Conservation (phyloP, 92 coral and sea anemone genomes). For the Desmophyllum pertusum region DNA sequence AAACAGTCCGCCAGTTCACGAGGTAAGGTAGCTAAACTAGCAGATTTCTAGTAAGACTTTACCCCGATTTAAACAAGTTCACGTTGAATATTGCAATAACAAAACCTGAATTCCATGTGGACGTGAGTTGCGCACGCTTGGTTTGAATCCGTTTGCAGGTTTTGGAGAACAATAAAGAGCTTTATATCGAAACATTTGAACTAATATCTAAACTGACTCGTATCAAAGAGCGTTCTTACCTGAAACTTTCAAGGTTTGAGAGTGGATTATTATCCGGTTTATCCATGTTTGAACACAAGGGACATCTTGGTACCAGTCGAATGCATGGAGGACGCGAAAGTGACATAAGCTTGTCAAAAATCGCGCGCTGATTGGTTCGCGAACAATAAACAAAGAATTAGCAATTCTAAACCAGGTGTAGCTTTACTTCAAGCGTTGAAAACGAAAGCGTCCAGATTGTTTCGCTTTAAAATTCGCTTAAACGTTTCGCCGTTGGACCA, state of each 20-base stretch:
- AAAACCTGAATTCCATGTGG: conserved; percentile 24
- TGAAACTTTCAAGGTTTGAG: conserved; percentile 32
- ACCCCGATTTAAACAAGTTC: conserved; percentile 4
- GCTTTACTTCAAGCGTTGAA: conserved; percentile 4
- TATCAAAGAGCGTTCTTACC: conserved; percentile 9
- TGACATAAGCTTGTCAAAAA: conserved; percentile 8
- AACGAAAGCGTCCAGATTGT: conserved; percentile 4
- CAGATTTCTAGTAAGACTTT: neutral
- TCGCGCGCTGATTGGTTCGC: conserved; percentile 37
- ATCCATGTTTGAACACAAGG: conserved; percentile 47
- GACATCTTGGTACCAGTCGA: conserved; percentile 33
- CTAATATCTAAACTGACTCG: neutral
- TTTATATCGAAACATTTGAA: neutral
- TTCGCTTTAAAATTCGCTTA: conserved; percentile 16
- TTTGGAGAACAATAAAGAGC: neutral
- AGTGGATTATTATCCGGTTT: conserved; percentile 24
- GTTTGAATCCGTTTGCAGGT: conserved; percentile 7
- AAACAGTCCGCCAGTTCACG: neutral
- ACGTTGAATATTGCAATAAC: neutral
- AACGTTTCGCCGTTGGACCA: neutral
- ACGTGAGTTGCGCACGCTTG: neutral
- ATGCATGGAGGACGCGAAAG: conserved; percentile 33
- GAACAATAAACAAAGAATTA: conserved; percentile 14
- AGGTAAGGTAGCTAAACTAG: neutral
- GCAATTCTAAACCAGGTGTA: conserved; percentile 49